Evolutionary conservation across 1,140 invertebrate genomes (phyloP).

Genomic region (Andrena cerasifolii): DNA sequence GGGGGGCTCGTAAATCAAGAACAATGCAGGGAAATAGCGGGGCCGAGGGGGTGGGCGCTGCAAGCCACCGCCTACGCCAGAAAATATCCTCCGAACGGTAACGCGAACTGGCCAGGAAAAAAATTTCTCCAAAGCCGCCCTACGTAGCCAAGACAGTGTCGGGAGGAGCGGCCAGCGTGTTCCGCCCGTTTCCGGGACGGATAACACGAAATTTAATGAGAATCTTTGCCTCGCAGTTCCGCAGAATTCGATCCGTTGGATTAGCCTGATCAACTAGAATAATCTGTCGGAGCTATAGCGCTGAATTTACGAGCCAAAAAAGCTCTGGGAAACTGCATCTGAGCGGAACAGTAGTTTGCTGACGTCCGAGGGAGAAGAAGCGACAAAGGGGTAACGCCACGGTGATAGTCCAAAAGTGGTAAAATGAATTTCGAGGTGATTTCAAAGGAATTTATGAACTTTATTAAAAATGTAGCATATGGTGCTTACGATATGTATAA

Average conservation of each 20-base stretch:
- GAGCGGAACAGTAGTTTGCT: not conserved
- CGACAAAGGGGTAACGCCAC: not conserved
- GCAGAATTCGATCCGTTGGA: not conserved
- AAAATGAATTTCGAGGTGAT: too few relatives aligned
- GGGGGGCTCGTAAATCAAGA: conserved; percentile 69
- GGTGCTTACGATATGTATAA: too few relatives aligned
- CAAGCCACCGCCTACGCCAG: conserved; percentile 30
- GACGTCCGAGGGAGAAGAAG: not conserved
- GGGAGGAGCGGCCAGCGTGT: not conserved
- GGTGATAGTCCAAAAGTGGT: too few relatives aligned
- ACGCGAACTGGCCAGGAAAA: not conserved
- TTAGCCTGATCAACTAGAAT: conserved; percentile 10
- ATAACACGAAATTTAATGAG: not conserved
- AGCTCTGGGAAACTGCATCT: not conserved
- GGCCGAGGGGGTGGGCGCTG: conserved; percentile 25
- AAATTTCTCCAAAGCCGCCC: not conserved
- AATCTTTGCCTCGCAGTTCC: not conserved
- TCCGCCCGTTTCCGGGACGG: not conserved
- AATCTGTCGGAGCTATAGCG: not conserved
- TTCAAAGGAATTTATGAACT: too few relatives aligned
- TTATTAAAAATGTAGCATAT: too few relatives aligned
- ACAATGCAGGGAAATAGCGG: conserved; percentile 64
- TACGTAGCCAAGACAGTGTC: not conserved
- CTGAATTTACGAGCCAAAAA: conserved; percentile 10
- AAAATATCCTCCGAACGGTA: conserved; percentile 5